A percentile compares a stretch with the other conserved stretches of the same genome.
Conservation (phyloP, 2,888 invertebrate genomes). For the Lissonota sp. region DNA sequence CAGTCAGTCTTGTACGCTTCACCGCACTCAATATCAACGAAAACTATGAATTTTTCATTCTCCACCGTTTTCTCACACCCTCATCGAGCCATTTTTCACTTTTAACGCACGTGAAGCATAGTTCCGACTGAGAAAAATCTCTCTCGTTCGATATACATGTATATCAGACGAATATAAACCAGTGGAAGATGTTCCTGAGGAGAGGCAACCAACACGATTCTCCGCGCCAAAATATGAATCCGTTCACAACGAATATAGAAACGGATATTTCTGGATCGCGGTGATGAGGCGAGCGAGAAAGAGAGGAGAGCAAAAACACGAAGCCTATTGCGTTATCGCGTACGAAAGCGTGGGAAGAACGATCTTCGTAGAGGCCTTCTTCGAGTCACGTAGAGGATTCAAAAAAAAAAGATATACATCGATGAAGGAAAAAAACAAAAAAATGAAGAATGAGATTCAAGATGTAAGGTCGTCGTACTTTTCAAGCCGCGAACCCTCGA, state of each 20-base stretch:
- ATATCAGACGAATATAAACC: slow-evolving; percentile 50
- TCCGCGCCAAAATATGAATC: slow-evolving; percentile 80
- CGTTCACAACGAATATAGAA: slow-evolving; percentile 81
- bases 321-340: slow-evolving; percentile 59
- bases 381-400: neutral
- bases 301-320: slow-evolving; percentile 50
- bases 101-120: slow-evolving; percentile 5
- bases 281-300: slow-evolving; percentile 49
- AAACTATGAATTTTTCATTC: slow-evolving; percentile 43
- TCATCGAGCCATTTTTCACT: slow-evolving; percentile 14
- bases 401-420: neutral
- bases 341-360: slow-evolving; percentile 4
- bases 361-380: neutral
- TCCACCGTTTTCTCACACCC: slow-evolving; percentile 39
- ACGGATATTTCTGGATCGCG: slow-evolving; percentile 80
- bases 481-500: neutral
- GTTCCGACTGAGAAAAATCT: slow-evolving; percentile 25
- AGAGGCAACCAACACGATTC: slow-evolving; percentile 51
- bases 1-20: slow-evolving; percentile 33
- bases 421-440: neutral
- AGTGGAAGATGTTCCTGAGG: slow-evolving; percentile 45
- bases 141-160: slow-evolving; percentile 52
- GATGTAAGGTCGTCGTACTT: slow-evolving; percentile 3
- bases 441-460: neutral
- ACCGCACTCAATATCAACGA: slow-evolving; percentile 14